Conservation (phyloP, 2,888 invertebrate species). For the Nemotelus pantherinus region DNA sequence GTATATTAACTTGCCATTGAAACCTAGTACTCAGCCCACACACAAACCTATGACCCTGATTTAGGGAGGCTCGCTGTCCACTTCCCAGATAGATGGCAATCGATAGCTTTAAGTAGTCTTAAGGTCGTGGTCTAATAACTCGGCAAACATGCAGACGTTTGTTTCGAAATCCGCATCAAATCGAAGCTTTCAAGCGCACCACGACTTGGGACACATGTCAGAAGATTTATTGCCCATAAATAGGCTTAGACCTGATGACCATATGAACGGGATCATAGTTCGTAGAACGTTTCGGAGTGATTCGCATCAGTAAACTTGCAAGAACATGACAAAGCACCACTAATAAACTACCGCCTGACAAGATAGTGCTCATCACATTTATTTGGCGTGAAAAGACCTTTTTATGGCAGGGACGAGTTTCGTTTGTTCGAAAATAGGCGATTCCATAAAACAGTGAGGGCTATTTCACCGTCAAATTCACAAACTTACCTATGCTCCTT, state of each 20-base stretch:
- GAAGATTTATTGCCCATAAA: constrained; percentile 34
- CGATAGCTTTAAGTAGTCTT: not conserved
- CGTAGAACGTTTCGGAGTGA: not conserved
- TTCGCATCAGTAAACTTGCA: not conserved
- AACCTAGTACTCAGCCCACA: too few species aligned
- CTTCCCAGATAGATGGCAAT: too few species aligned
- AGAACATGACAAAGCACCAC: not conserved
- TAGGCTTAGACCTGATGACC: constrained; percentile 33
- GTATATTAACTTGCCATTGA: too few species aligned
- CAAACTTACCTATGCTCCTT: constrained; percentile 11
- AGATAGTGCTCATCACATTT: constrained; percentile 9
- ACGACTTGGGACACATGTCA: constrained; percentile 1
- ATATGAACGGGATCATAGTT: constrained; percentile 4
- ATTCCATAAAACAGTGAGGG: not conserved
- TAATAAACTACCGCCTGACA: constrained; percentile 7
- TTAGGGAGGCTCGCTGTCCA: too few species aligned
- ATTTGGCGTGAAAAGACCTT: constrained; percentile 12
- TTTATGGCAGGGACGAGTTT: constrained; percentile 33
- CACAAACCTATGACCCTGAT: too few species aligned
- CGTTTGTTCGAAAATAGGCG: not conserved
- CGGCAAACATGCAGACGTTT: not conserved
- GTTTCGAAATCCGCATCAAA: not conserved
- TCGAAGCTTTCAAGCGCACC: not conserved
- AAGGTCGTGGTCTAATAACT: not conserved
- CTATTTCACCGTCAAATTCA: not conserved